A percentile compares a stretch with the other conserved stretches of the same genome.
phyloP scores from a whole-genome alignment of 2,888 invertebrate species.

The Corythucha ciliata region DNA sequence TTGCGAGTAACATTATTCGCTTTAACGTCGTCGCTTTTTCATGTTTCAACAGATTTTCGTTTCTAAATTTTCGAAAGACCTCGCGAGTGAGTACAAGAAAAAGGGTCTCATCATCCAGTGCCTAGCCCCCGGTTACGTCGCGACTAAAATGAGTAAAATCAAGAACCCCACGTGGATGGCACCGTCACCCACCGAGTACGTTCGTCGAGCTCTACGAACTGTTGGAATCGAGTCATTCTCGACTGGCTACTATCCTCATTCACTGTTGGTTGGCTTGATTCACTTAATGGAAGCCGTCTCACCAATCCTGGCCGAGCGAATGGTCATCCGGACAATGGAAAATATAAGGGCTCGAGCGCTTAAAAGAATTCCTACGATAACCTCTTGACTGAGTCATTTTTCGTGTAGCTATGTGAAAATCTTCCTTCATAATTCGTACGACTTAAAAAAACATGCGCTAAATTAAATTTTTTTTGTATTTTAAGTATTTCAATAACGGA shows the following conservation, averaged over 20 bases:
- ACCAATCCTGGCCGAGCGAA: constrained; percentile 50
- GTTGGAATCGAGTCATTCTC: constrained; percentile 60
- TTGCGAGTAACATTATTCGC: background rate
- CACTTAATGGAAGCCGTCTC: constrained; percentile 46
- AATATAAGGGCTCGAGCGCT: constrained; percentile 53
- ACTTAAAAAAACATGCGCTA: too few species aligned
- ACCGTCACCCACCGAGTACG: constrained; percentile 63
- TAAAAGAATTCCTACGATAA: constrained; percentile 43
- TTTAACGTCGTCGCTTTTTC: background rate
- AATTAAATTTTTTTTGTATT: too few species aligned
- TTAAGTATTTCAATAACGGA: too few species aligned
- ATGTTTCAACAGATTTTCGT: constrained; percentile 60
- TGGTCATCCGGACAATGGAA: constrained; percentile 55
- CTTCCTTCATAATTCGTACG: too few species aligned
- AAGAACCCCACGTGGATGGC: constrained; percentile 60
- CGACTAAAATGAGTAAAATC: constrained; percentile 84
- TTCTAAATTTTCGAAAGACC: constrained; percentile 66
- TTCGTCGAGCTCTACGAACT: constrained; percentile 58
- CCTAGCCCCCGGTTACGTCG: constrained; percentile 77
- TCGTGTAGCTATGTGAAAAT: too few species aligned
- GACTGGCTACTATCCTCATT: constrained; percentile 67
- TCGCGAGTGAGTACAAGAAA: constrained; percentile 63
- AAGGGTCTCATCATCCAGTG: constrained; percentile 70
- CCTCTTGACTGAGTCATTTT: too few species aligned
- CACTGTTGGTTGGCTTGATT: constrained; percentile 45